These are phyloP conservation scores for Thymallus thymallus DNA, from an alignment of 2,113 vertebrate genomes.

Conservation along the genomic window DNA sequence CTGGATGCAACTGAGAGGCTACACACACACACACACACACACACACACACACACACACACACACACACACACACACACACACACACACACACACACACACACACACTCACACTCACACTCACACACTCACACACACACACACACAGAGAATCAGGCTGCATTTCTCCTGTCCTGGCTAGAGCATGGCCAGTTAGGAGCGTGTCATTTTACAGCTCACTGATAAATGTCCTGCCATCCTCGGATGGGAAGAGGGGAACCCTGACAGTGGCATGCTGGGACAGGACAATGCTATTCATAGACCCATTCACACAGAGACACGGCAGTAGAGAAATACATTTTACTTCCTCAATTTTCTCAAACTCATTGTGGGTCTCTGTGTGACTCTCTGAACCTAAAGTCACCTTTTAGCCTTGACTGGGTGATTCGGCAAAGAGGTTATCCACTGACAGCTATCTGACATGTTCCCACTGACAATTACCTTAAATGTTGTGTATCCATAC, in stretches of 20 bases:
- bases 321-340: conserved; percentile 27
- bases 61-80: too few relatives aligned
- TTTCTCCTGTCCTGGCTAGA: conserved; percentile 31
- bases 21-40: too few relatives aligned
- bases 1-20: too few relatives aligned
- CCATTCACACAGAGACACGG: conserved; percentile 8
- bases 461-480: neutral
- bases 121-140: neutral
- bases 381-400: neutral
- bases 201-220: conserved; percentile 50
- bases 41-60: too few relatives aligned
- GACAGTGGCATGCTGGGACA: conserved; percentile 4
- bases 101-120: neutral
- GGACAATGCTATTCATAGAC: conserved; percentile 46
- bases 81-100: neutral
- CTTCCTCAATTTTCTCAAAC: neutral
- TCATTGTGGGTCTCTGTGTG: neutral
- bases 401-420: neutral
- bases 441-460: too few relatives aligned
- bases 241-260: conserved; percentile 32
- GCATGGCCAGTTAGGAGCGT: conserved; percentile 31
- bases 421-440: too few relatives aligned
- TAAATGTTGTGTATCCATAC: neutral
- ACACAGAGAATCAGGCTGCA: conserved; percentile 5
- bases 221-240: conserved; percentile 56